Evolutionary conservation across 1,140 invertebrate species (phyloP).

Genomic region (Samia ricini): DNA sequence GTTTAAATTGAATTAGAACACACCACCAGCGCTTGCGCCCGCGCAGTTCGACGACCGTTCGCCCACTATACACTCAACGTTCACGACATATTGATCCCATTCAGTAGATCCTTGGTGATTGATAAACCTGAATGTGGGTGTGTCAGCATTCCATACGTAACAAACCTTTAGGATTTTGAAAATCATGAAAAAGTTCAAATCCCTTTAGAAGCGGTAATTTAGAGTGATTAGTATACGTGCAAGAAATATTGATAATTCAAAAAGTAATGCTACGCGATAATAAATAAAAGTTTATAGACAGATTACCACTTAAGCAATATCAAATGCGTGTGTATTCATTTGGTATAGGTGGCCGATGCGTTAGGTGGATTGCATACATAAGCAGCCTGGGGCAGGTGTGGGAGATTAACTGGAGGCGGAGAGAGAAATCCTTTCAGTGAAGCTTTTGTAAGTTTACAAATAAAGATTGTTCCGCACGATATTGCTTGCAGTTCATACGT

Average conservation of each 20-base stretch:
- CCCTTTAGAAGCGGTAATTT: no score
- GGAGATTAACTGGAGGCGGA: constrained; percentile 32
- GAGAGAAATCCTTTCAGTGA: constrained; percentile 18
- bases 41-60: constrained; percentile 73
- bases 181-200: neutral
- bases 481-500: no score
- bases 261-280: no score
- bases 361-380: neutral
- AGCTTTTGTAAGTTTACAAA: constrained; percentile 10
- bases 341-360: neutral
- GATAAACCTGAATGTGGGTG: constrained; percentile 60
- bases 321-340: no score
- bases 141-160: constrained; percentile 36
- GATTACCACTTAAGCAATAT: no score
- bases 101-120: constrained; percentile 68
- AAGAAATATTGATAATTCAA: no score
- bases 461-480: constrained; percentile 2
- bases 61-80: constrained; percentile 49
- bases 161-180: constrained; percentile 14
- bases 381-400: constrained; percentile 26
- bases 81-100: constrained; percentile 61
- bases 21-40: constrained; percentile 58
- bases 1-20: constrained; percentile 71
- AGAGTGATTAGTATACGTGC: no score
- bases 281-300: no score